Percentiles rank a stretch among this genome's conserved stretches.
phyloP scores from a whole-genome alignment of 2,888 invertebrate genomes.

The Drosophila subquinaria region DNA sequence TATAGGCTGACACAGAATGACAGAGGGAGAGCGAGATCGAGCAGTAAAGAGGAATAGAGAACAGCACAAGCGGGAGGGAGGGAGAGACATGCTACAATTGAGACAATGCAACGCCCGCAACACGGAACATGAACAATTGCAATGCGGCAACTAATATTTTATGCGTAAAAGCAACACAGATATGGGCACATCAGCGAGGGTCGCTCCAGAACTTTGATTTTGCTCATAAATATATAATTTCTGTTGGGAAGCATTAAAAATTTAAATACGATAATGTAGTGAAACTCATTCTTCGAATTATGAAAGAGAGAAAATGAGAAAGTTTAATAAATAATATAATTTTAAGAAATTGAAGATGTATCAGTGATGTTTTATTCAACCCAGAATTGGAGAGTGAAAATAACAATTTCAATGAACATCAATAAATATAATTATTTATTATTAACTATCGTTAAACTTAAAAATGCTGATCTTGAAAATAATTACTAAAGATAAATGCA shows the following conservation, averaged over 20 bases:
- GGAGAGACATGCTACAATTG: conserved; percentile 43
- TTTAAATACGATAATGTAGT: too few species aligned
- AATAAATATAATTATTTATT: too few species aligned
- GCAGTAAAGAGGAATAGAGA: background rate
- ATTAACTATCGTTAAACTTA: too few species aligned
- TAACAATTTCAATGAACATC: too few species aligned
- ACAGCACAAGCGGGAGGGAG: background rate
- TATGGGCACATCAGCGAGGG: conserved; percentile 40
- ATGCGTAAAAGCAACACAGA: conserved; percentile 71
- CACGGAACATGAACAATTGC: conserved; percentile 73
- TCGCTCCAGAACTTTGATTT: background rate
- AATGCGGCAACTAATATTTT: conserved; percentile 79
- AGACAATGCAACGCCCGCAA: conserved; percentile 79
- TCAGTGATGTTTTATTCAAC: too few species aligned
- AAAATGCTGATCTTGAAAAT: too few species aligned
- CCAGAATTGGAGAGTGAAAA: too few species aligned
- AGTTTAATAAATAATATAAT: too few species aligned
- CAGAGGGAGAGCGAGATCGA: background rate
- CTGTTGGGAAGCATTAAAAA: background rate
- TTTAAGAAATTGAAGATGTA: too few species aligned
- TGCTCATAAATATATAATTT: background rate
- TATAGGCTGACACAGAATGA: conserved; percentile 59
- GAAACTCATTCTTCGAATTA: too few species aligned
- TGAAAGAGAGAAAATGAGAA: too few species aligned
- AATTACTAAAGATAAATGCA: too few species aligned